phyloP scores from a whole-genome alignment of 2,797 vertebrate species.

The Epinephelus awoara region DNA sequence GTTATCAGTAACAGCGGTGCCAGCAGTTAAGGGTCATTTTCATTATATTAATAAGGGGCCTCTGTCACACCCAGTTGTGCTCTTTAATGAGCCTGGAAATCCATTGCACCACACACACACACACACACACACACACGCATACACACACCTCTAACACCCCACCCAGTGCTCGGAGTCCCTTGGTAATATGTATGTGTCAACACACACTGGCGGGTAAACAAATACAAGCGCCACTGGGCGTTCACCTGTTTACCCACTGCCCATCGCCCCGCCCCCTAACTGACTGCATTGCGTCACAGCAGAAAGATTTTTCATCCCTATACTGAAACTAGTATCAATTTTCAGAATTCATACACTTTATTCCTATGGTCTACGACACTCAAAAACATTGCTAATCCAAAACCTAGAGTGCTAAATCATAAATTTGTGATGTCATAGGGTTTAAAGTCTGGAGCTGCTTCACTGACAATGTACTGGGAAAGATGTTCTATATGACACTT shows the following conservation, averaged over 20 bases:
- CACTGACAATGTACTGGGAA: no score
- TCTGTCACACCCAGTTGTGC: conserved; percentile 47
- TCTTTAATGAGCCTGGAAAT: conserved; percentile 37
- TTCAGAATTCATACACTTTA: neutral
- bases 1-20: conserved; percentile 21
- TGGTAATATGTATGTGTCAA: conserved; percentile 46
- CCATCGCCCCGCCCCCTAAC: neutral
- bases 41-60: conserved; percentile 20
- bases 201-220: conserved; percentile 59
- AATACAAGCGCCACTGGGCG: conserved; percentile 33
- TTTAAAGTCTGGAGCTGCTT: no score
- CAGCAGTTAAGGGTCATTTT: conserved; percentile 42
- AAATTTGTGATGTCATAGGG: no score
- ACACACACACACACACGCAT: conserved; percentile 47
- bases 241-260: conserved; percentile 45
- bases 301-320: conserved; percentile 4
- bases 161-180: conserved; percentile 40
- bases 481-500: no score
- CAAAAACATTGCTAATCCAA: no score
- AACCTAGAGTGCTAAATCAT: no score
- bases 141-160: conserved; percentile 29
- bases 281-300: conserved; percentile 3
- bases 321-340: neutral
- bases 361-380: no score
- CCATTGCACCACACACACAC: conserved; percentile 43